These are phyloP conservation scores for Sebastes steindachneri DNA, from an alignment of 2,797 vertebrate species.

Conservation along the genomic window DNA sequence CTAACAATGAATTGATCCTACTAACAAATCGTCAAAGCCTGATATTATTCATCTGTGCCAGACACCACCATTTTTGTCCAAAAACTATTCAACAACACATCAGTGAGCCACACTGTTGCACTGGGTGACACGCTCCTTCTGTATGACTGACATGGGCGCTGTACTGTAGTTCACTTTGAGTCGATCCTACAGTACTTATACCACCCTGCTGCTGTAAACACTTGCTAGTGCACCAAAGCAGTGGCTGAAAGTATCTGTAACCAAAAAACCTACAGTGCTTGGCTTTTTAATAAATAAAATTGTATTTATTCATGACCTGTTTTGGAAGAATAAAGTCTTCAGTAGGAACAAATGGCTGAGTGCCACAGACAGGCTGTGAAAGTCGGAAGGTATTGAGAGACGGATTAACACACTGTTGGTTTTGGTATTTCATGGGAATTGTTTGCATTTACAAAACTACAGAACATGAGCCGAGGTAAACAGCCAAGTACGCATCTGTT, in stretches of 20 bases:
- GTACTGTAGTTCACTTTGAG: neutral
- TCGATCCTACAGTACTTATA: neutral
- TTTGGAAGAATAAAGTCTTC: neutral
- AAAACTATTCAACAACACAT: neutral
- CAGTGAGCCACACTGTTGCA: neutral
- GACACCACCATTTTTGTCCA: neutral
- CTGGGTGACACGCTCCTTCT: neutral
- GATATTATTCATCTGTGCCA: neutral
- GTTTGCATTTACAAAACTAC: neutral
- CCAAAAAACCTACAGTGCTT: neutral
- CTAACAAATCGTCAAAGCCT: neutral
- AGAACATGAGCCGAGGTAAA: neutral
- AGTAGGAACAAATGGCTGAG: neutral
- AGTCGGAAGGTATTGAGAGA: neutral
- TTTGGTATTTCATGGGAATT: neutral
- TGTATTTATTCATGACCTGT: neutral
- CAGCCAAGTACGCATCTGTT: neutral
- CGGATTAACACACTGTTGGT: neutral
- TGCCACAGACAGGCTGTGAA: neutral
- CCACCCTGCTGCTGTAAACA: neutral
- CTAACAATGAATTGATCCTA: neutral
- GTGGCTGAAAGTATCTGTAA: neutral
- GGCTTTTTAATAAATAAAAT: neutral
- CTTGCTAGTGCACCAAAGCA: neutral
- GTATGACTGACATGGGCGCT: neutral